Base-by-base conservation (phyloP, 30 jellyfish, hydroid and myxozoan species). In the Hydra vulgaris region DNA sequence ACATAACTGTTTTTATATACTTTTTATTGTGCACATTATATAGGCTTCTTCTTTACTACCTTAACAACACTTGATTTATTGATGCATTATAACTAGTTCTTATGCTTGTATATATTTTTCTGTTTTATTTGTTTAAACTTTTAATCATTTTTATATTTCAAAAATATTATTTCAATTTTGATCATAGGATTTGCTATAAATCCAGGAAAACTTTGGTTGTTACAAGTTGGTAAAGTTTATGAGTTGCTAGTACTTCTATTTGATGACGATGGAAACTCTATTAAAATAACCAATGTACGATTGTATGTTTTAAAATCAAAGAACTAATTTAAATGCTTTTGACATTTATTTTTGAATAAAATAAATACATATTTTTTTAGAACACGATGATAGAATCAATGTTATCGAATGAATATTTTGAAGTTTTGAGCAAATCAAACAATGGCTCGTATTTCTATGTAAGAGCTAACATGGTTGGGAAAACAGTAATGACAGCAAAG, bases 141-240 rank as follows among this genome's bases (percentile, higher is more conserved):
- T 40, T n/a, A n/a, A n/a, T n/a, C n/a, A n/a, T n/a, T 40, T 40
- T 40, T 40, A 3, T 40, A 40, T 40, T 40, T 40, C 61, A 40
- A 40, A n/a, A n/a, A n/a, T n/a, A n/a, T n/a, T n/a, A n/a, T n/a
- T n/a, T n/a, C n/a, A n/a, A n/a, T n/a, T n/a, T n/a, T n/a, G n/a
- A n/a, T n/a, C n/a, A n/a, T 54, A 92, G 98, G 96, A 4, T 92
- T 92, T 81, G 83, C 92, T n/a, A 79, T 92, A 1, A n/a, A 79
- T 66, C 98, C 98, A 69, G 98, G 98, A 5, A 87, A 84, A 40
- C 26, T 69, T 18, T 92, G 98, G 98, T 86, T 82, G 71, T 77
- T 92, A 8, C 92, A 92, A 79, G 80, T 89, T 15, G 95, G 95
- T 22, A 79, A 88, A 84, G 88, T 80, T 23, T 92, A 92, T 68